These are phyloP conservation scores for Cardinalis cardinalis DNA, from an alignment of 2,113 vertebrate genomes.

Conservation along the genomic window DNA sequence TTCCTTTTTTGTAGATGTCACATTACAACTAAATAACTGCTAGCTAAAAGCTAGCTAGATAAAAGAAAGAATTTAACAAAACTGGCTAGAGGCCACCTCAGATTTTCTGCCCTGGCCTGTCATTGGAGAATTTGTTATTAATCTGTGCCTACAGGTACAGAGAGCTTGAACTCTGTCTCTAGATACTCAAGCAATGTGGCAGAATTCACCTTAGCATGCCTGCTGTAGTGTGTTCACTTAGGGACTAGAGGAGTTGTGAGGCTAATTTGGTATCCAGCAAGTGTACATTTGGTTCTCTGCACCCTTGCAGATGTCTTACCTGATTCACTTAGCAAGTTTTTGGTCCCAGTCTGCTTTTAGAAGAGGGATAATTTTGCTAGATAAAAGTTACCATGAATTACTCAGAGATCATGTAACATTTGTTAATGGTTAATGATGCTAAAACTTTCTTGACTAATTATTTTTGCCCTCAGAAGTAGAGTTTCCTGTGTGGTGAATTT, in stretches of 20 bases:
- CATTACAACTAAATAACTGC: not conserved
- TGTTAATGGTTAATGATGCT: not conserved
- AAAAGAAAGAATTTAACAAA: not conserved
- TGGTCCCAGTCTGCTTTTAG: not conserved
- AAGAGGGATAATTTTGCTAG: not conserved
- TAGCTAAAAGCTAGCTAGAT: too few species aligned
- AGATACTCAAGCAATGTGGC: accelerated
- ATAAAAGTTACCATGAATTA: not conserved
- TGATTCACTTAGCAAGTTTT: not conserved
- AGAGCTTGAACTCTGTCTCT: not conserved
- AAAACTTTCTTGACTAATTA: not conserved
- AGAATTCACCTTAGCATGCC: not conserved
- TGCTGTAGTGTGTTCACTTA: not conserved
- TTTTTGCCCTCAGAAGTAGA: not conserved
- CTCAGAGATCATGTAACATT: not conserved
- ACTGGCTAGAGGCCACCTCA: not conserved
- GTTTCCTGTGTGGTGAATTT: not conserved
- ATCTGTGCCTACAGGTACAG: not conserved
- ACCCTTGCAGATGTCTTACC: not conserved
- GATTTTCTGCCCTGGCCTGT: not conserved
- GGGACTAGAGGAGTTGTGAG: not conserved
- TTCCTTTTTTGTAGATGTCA: not conserved
- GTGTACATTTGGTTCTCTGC: not conserved
- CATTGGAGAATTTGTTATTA: not conserved
- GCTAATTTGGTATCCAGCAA: not conserved